Evolutionary conservation across 1,140 invertebrate genomes (phyloP).

Genomic region (Acyrthosiphon pisum): DNA sequence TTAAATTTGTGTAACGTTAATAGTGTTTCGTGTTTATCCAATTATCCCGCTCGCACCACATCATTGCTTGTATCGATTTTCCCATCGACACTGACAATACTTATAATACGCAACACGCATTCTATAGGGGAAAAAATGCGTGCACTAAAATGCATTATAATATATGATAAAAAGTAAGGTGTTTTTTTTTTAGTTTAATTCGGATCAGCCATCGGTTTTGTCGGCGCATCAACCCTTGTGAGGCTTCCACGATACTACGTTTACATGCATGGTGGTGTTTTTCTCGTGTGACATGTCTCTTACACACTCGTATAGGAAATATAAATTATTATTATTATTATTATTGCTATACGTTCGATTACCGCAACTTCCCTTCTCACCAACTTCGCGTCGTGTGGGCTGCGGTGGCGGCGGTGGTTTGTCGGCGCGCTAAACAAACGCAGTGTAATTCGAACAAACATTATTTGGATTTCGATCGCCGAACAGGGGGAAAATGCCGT

Average conservation of each 20-base stretch:
- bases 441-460: constrained; percentile 29
- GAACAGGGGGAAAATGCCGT: neutral
- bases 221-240: neutral
- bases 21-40: neutral
- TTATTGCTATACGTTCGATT: neutral
- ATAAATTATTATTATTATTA: neutral
- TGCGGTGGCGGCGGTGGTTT: neutral
- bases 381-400: neutral
- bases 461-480: neutral
- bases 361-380: constrained; percentile 49
- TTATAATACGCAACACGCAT: neutral
- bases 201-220: too few species aligned
- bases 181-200: neutral
- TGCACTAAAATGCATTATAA: neutral
- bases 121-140: neutral
- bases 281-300: neutral
- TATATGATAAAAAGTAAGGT: neutral
- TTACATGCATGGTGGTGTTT: neutral
- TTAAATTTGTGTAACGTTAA: neutral
- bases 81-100: neutral
- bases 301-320: neutral
- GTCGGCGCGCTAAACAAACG: neutral
- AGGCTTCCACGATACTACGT: neutral
- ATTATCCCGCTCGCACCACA: neutral
- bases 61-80: neutral